These are phyloP conservation scores for Camelus bactrianus DNA, from an alignment of 2,113 vertebrate species.

Conservation along the genomic window DNA sequence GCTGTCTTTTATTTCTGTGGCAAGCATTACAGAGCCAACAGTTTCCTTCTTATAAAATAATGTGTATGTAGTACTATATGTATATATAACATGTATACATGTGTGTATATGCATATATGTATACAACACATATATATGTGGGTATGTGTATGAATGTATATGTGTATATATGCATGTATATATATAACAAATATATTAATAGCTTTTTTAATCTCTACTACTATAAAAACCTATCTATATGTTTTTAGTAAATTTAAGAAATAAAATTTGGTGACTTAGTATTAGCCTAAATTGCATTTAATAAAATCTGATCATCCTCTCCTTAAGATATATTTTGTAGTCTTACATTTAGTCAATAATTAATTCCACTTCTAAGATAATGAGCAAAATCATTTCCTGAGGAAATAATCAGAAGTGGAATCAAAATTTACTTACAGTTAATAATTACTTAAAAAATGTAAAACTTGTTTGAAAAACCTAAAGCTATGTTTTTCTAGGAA, in stretches of 20 bases:
- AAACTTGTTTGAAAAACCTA: neutral
- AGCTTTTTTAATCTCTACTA: conserved; percentile 2
- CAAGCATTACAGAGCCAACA: neutral
- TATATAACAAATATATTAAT: neutral
- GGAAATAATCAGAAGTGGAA: conserved; percentile 31
- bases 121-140: neutral
- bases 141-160: neutral
- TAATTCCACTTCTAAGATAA: neutral
- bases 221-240: neutral
- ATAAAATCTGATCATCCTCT: conserved; percentile 27
- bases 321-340: conserved; percentile 46
- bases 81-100: neutral
- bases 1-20: neutral
- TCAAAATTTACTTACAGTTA: neutral
- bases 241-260: conserved; percentile 35
- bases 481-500: neutral
- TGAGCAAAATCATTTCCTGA: conserved; percentile 20
- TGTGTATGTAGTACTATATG: neutral
- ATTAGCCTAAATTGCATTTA: neutral
- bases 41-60: conserved; percentile 8
- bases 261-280: neutral
- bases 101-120: neutral
- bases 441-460: neutral
- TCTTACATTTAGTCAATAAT: conserved; percentile 34
- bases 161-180: neutral